These are phyloP conservation scores for Toxotes chatareus DNA, from an alignment of 2,113 vertebrate genomes.

Conservation along the genomic window DNA sequence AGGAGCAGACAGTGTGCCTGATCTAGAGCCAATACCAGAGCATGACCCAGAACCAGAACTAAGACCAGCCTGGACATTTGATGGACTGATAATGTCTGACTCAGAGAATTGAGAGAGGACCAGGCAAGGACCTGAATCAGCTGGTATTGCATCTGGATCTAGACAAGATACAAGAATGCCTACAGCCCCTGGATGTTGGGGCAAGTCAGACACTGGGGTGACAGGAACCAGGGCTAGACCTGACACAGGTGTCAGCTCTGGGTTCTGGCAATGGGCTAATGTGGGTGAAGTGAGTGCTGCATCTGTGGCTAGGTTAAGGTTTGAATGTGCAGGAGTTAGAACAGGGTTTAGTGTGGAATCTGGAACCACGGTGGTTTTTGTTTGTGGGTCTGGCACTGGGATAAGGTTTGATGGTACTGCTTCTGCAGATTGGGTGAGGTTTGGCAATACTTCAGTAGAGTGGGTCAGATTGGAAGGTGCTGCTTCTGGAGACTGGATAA, in stretches of 20 bases:
- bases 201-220: background rate
- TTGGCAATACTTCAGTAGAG: background rate
- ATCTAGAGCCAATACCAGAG: background rate
- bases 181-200: background rate
- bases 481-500: background rate
- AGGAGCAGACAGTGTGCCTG: background rate
- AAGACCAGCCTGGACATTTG: slow-evolving; percentile 15
- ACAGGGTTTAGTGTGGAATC: background rate
- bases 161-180: slow-evolving; percentile 13
- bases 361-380: background rate
- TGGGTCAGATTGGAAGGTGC: background rate
- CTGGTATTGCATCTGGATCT: background rate
- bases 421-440: background rate
- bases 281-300: slow-evolving; percentile 3
- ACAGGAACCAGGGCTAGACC: background rate
- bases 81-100: slow-evolving; percentile 8
- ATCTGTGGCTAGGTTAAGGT: background rate
- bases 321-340: background rate
- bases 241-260: slow-evolving; percentile 26
- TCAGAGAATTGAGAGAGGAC: background rate
- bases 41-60: slow-evolving; percentile 10
- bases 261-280: slow-evolving; percentile 5
- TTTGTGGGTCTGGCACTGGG: slow-evolving; percentile 3
- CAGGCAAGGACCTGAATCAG: slow-evolving; percentile 1
- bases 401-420: background rate